Base-by-base conservation (phyloP, 2,888 invertebrate species). In the Notodonta dromedarius region DNA sequence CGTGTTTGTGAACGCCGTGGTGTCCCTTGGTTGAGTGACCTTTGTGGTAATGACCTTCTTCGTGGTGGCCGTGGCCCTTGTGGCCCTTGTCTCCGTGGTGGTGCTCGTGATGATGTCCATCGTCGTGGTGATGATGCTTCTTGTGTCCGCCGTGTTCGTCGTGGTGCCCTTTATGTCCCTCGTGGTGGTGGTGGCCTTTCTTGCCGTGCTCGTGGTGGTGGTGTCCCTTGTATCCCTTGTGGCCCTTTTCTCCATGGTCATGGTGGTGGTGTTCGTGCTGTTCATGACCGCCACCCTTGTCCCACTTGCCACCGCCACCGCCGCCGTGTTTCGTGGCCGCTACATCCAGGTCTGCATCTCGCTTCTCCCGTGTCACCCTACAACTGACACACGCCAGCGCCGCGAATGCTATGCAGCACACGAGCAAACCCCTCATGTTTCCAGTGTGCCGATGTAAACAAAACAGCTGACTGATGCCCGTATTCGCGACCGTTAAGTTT, bases 11-110 rank as follows among this genome's bases (percentile, higher is more conserved):
- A 4, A 97, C 95, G 74, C 97, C 96, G 80, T 97, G 97, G 75
- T 97, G 97, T 62, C 97, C 97, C 84, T 97, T 97, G 70, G 97
- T 97, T 74, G 96, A 96, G 88, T 97, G 97, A 0, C 97, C 97
- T 80, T 97, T 97, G 70, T 96, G 96, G 86, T 96, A 97, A 73
- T 95, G 95, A 4, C 97, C 97, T 70, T 93, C 86, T 66, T 93
- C 94, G 66, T 94, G 93, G 62, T 91, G 92, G 0, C 91, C 90
- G 62, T 91, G 91, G 2, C 95, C 95, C 71, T 95, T 95, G 76
- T 95, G 94, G 1, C 95, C 95, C 77, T 96, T 95, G 59, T 95
- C 95, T 5, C 95, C 95, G 71, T 95, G 95, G 73, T 96, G 95
- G 66, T 95, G 95, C 67, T 95, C 95, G 56, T 94, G 94, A 72